These are phyloP conservation scores for Polydrusus cervinus DNA, from an alignment of 2,888 invertebrate species.

Conservation along the genomic window DNA sequence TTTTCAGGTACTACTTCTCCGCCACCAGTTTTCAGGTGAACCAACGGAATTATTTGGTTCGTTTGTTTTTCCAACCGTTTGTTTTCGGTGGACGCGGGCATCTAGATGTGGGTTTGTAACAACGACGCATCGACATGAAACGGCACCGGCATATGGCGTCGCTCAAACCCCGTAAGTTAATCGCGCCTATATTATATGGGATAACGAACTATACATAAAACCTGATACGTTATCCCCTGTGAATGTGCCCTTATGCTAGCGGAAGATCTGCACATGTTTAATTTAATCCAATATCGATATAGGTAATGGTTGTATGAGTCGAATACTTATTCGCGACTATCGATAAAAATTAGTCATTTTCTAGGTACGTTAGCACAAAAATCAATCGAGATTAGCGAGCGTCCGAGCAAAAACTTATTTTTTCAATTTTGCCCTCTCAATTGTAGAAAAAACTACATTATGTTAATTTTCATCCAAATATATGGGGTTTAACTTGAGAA, in stretches of 20 bases:
- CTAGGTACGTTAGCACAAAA: too few species aligned
- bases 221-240: constrained; percentile 50
- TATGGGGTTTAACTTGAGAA: too few species aligned
- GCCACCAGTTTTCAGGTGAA: constrained; percentile 22
- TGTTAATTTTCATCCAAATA: too few species aligned
- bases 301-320: constrained; percentile 32
- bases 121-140: constrained; percentile 46
- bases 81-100: constrained; percentile 39
- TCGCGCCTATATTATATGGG: constrained; percentile 44
- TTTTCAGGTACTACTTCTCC: constrained; percentile 12
- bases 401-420: too few species aligned
- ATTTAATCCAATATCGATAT: constrained; percentile 51
- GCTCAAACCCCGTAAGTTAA: constrained; percentile 42
- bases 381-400: too few species aligned
- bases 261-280: constrained; percentile 53
- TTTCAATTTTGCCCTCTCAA: too few species aligned
- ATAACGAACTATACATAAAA: constrained; percentile 51
- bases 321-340: too few species aligned
- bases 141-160: constrained; percentile 55
- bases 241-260: constrained; percentile 49
- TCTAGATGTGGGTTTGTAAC: constrained; percentile 45
- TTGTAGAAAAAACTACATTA: too few species aligned
- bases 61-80: constrained; percentile 44
- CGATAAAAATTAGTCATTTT: too few species aligned
- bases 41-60: constrained; percentile 49